Base-by-base conservation (phyloP, 2,888 invertebrate genomes). In the Escarpia spicata region DNA sequence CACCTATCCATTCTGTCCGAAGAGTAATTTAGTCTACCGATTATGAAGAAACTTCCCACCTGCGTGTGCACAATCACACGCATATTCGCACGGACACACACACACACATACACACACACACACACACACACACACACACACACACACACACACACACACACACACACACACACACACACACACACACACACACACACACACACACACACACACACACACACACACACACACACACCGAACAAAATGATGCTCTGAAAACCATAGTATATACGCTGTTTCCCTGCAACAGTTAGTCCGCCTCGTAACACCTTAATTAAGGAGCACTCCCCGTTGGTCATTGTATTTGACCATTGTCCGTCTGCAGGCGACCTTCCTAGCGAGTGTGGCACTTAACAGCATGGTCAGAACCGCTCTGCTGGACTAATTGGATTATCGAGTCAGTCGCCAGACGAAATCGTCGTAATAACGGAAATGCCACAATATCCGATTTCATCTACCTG, bases 391-490 rank as follows among this genome's bases (percentile, higher is more conserved):
- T 75, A 26, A 75, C 26, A 75, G 75, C 26, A 15, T 9, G 75
- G 75, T 75, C 75, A 3, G 75, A 75, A 10, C 75, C 26, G 75
- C n/a, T 15, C n/a, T 19, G 3, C 19, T 26, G 19, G 26, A 75
- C 75, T 75, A 75, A 75, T 75, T 75, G 75, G 26, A 75, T 75
- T 26, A 75, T 75, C 75, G 75, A 4, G 75, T 75, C 75, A 75
- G 26, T 19, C 15, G 19, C 6, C 75, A 75, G 75, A 75, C 75
- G 26, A 75, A 6, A 26, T 75, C 4, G 75, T 75, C 19, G 75
- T 75, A 75, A 75, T 75, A 75, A 75, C 75, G 75, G 75, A 75
- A 75, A n/a, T 75, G 75, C 19, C 75, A 75, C 75, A 75, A n/a
- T 75, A 75, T 75, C 75, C 75, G n/a, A n/a, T 75, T 75, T 75